Percentiles rank a stretch among this genome's conserved stretches.
These are phyloP conservation scores for Raja brachyura DNA, from an alignment of 2,113 vertebrate genomes.

Conservation along the genomic window DNA sequence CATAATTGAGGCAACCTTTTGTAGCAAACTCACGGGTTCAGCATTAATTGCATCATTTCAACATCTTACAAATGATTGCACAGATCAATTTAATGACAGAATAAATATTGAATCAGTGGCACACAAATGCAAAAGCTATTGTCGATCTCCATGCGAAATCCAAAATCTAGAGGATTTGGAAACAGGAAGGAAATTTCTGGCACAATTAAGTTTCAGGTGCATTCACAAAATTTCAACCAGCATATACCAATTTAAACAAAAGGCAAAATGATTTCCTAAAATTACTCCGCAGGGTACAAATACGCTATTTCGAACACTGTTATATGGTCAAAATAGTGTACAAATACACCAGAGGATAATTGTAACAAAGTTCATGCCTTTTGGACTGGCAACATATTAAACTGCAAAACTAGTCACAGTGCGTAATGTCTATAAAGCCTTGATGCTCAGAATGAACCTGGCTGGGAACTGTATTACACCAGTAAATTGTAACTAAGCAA, in stretches of 20 bases:
- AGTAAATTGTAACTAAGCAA: constrained; percentile 55
- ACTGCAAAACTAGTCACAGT: constrained; percentile 44
- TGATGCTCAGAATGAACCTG: constrained; percentile 41
- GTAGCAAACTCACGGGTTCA: not conserved
- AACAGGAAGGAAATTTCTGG: not conserved
- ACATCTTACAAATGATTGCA: not conserved
- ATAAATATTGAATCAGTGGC: not conserved
- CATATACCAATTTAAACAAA: not conserved
- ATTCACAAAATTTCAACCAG: too few relatives aligned
- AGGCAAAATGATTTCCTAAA: not conserved
- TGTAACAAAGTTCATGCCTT: not conserved
- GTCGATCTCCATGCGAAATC: not conserved
- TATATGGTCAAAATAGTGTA: too few relatives aligned
- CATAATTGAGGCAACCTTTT: too few relatives aligned
- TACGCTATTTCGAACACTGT: too few relatives aligned
- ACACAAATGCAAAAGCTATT: not conserved
- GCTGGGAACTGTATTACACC: constrained; percentile 44
- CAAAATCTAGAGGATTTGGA: not conserved
- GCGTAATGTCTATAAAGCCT: constrained; percentile 38
- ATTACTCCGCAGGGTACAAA: too few relatives aligned
- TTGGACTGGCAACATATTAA: constrained; percentile 36
- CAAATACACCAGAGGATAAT: not conserved
- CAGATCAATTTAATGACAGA: not conserved
- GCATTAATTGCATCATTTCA: not conserved
- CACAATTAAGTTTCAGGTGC: not conserved